phyloP scores from a whole-genome alignment of 2,797 vertebrate species.

The Lophius americanus region DNA sequence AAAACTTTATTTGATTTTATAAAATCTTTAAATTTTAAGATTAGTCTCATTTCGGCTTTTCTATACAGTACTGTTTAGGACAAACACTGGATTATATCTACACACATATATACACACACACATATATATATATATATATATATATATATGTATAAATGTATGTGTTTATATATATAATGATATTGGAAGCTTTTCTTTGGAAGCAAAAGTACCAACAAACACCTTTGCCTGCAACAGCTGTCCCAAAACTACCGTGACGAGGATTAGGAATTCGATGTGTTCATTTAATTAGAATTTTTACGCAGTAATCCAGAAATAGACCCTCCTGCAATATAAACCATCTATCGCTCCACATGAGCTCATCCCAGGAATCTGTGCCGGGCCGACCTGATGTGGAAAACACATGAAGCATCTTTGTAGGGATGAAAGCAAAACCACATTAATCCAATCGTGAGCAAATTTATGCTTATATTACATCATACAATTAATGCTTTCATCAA shows the following conservation, averaged over 20 bases:
- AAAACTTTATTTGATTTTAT: too few species aligned
- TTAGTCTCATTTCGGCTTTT: too few species aligned
- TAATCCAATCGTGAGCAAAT: constrained; percentile 14
- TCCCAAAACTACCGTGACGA: neutral
- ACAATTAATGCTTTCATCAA: neutral
- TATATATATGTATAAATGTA: constrained; percentile 4
- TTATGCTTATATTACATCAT: constrained; percentile 7
- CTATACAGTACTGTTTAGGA: too few species aligned
- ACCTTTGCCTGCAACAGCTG: constrained; percentile 18
- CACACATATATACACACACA: neutral
- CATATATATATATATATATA: neutral
- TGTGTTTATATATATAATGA: neutral
- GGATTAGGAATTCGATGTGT: constrained; percentile 33
- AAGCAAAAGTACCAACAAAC: neutral
- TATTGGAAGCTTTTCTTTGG: neutral
- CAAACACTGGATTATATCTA: neutral
- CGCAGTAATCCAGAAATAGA: constrained; percentile 31
- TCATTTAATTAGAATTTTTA: constrained; percentile 42
- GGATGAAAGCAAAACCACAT: constrained; percentile 20
- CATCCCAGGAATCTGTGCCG: constrained; percentile 17
- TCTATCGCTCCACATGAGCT: constrained; percentile 13
- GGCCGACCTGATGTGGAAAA: constrained; percentile 2
- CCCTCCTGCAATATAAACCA: constrained; percentile 1
- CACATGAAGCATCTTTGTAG: neutral
- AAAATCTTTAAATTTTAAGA: too few species aligned